A percentile compares a stretch with the other conserved stretches of the same genome.
Conservation (phyloP, 2,797 vertebrate species). For the Sitta carolinensis region DNA sequence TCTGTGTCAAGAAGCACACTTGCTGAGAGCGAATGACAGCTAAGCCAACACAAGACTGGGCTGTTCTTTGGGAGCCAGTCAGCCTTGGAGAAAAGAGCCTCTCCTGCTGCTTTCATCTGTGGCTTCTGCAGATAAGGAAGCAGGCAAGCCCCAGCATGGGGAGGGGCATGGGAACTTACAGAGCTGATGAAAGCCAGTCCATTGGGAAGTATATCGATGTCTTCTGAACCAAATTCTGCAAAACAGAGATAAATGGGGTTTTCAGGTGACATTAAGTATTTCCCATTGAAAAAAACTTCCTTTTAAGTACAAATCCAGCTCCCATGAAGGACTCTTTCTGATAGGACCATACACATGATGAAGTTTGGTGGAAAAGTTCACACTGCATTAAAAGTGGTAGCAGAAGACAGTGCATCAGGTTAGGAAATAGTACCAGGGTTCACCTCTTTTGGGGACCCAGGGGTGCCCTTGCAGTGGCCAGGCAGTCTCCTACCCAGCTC, state of each 20-base stretch:
- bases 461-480: background rate
- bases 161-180: constrained; percentile 75
- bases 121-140: background rate
- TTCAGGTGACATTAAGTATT: background rate
- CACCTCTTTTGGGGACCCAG: background rate
- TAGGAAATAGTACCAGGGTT: background rate
- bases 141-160: background rate
- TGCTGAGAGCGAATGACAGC: background rate
- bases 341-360: rapidly evolving
- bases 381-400: background rate
- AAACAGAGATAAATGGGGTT: constrained; percentile 27
- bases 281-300: background rate
- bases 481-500: background rate
- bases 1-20: background rate
- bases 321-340: background rate
- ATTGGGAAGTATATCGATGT: constrained; percentile 86
- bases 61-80: background rate
- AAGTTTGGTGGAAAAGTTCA: background rate
- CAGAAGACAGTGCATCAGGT: rapidly evolving
- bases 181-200: constrained; percentile 89
- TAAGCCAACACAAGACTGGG: background rate
- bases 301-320: background rate
- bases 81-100: background rate
- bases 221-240: constrained; percentile 86
- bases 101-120: background rate